Base-by-base conservation (phyloP, 2,797 vertebrate species). In the Xiphophorus birchmanni region DNA sequence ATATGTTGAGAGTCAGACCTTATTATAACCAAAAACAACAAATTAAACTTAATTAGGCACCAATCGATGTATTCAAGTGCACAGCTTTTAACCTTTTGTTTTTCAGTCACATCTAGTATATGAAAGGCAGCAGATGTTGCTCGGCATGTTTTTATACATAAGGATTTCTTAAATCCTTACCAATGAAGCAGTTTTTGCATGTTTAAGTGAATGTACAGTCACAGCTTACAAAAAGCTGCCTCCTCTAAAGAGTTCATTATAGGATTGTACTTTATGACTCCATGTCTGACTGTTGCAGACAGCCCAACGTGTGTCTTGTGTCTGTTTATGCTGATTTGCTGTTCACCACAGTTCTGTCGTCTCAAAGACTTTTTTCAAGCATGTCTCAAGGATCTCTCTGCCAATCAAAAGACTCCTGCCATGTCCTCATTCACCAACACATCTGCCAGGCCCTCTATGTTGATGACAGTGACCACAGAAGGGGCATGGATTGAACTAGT, bases 121-220 rank as follows among this genome's bases (percentile, higher is more conserved):
- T 37, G 23, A 58, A 80, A 11, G 74, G 65, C 72, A 86, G 87
- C 90, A 93, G 91, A 93, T 94, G 90, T 74, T 58, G 63, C 75
- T 77, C 74, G 54, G 56, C 60, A 85, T 54, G 82, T 82, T 82
- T 84, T 82, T 48, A 82, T 44, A 75, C 77, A 71, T 75, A 75
- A 86, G 82, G 54, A 81, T 82, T 84, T 60, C 47, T 79, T 76
- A 48, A 79, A 80, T 90, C 77, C 72, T 85, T 82, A 80, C 58
- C 81, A 80, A 15, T 80, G 9, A 81, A 73, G 60, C 67, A 78
- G 71, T 42, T 21, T 72, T 40, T 21, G 10, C 77, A 79, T 74
- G 56, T 45, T 81, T 67, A 67, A 23, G 35, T 40, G 63, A 67
- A 21, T n/a, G 44, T 47, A 23, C 72, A 50, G 21, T 29, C 35